phyloP scores from a whole-genome alignment of 2,797 vertebrate species.

The Dallia pectoralis region DNA sequence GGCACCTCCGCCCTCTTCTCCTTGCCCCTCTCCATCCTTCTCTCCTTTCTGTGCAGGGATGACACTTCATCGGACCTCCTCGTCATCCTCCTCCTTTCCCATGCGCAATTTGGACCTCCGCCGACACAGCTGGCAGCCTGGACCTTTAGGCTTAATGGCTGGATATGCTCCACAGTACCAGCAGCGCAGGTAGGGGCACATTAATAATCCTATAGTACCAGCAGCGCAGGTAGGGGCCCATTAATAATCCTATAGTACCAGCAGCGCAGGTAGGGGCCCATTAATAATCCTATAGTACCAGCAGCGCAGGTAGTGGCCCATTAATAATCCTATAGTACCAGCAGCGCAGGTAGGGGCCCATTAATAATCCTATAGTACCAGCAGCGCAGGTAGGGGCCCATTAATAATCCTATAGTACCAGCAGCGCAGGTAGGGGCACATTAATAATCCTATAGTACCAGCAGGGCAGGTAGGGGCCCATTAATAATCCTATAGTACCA shows the following conservation, averaged over 20 bases:
- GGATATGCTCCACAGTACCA: constrained; percentile 29
- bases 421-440: too few species aligned
- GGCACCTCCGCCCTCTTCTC: constrained; percentile 10
- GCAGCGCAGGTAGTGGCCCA: constrained; percentile 60
- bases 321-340: too few species aligned
- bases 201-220: constrained; percentile 22
- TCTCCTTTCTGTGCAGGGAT: constrained; percentile 6
- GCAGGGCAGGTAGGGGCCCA: too few species aligned
- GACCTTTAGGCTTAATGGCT: constrained; percentile 36
- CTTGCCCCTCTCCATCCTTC: constrained; percentile 13
- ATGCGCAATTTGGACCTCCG: constrained; percentile 51
- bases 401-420: too few species aligned
- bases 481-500: too few species aligned
- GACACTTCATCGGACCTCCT: constrained; percentile 8
- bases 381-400: too few species aligned
- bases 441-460: too few species aligned
- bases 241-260: constrained; percentile 22
- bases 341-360: too few species aligned
- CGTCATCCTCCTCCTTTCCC: not conserved
- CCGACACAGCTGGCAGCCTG: constrained; percentile 79
- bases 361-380: too few species aligned
- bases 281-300: constrained; percentile 22
- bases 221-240: constrained; percentile 60
- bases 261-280: constrained; percentile 60
- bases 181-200: constrained; percentile 60